A percentile compares a stretch with the other conserved stretches of the same genome.
Conservation (phyloP, 2,113 vertebrate species). For the Lepidothrix coronata region DNA sequence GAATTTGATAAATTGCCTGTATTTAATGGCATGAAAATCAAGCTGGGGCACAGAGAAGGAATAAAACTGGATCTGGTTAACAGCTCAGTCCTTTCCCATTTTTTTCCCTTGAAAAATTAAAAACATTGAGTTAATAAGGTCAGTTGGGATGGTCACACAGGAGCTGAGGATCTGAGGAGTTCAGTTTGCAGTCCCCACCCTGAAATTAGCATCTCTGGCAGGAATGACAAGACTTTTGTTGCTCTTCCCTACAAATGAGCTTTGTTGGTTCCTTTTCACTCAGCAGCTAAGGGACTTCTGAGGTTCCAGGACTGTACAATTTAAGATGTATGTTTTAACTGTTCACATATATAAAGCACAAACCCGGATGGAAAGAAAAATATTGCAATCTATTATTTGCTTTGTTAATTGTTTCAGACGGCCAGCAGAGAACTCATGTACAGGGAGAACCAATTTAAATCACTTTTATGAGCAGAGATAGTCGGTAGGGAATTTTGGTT, state of each 20-base stretch:
- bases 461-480: conserved; percentile 55
- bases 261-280: not conserved
- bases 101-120: not conserved
- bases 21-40: not conserved
- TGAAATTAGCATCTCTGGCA: not conserved
- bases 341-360: not conserved
- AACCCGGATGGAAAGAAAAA: conserved; percentile 40
- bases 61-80: not conserved
- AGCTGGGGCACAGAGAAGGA: not conserved
- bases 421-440: not conserved
- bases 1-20: not conserved
- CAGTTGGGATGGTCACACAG: not conserved
- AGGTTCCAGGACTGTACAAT: not conserved
- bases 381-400: conserved; percentile 40
- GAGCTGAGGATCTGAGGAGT: not conserved
- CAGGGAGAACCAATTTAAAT: conserved; percentile 41
- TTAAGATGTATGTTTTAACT: not conserved
- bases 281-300: not conserved
- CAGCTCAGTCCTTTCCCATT: not conserved
- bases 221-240: not conserved
- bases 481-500: conserved; percentile 32
- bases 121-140: not conserved
- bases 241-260: not conserved
- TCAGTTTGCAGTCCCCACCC: not conserved
- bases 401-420: conserved; percentile 47